These are phyloP conservation scores for Meloidogyne chitwoodi DNA, from an alignment of 1,140 invertebrate species.

Conservation along the genomic window DNA sequence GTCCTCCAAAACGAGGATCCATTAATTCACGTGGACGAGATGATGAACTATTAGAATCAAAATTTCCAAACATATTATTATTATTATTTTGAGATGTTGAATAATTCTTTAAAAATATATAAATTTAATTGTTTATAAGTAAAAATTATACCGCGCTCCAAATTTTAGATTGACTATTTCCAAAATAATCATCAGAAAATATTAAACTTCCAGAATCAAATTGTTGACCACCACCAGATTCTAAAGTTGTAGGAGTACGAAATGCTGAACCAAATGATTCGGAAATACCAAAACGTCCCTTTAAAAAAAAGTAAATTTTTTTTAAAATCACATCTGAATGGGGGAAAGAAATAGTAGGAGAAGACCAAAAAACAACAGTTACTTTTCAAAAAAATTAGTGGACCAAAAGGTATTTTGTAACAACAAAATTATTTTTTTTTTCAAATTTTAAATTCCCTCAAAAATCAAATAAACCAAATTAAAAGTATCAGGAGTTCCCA, in stretches of 20 bases:
- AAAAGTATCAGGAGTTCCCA: not conserved
- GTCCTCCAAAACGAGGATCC: constrained; percentile 6
- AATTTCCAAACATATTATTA: constrained; percentile 7
- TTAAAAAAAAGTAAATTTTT: not conserved
- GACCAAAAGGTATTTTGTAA: too few relatives aligned
- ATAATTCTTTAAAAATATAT: constrained; percentile 1
- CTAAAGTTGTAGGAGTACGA: constrained; percentile 9
- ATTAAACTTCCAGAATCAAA: constrained; percentile 7
- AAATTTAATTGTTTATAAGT: not conserved
- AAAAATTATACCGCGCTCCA: constrained; percentile 21
- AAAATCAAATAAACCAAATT: not conserved
- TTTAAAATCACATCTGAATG: not conserved
- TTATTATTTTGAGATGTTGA: not conserved
- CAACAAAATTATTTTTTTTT: too few relatives aligned
- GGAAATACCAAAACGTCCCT: constrained; percentile 16
- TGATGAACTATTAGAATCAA: too few relatives aligned
- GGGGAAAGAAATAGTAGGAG: not conserved
- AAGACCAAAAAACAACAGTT: too few relatives aligned
- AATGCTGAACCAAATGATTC: constrained; percentile 1
- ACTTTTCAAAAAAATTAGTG: too few relatives aligned
- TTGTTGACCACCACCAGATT: not conserved
- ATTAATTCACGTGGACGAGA: constrained; percentile 11
- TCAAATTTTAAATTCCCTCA: too few relatives aligned
- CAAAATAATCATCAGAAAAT: constrained; percentile 23
- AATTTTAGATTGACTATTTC: constrained; percentile 24